These are phyloP conservation scores for Eristalinus aeneus DNA, from an alignment of 2,888 invertebrate species.

Conservation along the genomic window DNA sequence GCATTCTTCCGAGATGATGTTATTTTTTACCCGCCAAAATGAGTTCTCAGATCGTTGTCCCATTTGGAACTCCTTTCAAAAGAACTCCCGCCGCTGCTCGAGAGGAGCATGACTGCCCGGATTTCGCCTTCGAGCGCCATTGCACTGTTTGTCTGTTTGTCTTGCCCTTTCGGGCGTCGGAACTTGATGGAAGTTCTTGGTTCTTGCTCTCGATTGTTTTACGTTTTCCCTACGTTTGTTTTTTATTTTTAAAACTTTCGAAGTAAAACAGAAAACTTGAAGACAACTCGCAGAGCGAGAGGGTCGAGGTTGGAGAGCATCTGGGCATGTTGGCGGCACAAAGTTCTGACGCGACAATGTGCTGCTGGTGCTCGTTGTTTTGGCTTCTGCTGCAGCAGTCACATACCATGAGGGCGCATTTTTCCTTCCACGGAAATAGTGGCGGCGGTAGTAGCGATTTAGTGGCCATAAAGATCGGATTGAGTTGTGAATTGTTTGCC, in stretches of 20 bases:
- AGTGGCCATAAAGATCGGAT: conserved; percentile 71
- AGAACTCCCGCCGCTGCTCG: neutral
- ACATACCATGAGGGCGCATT: conserved; percentile 40
- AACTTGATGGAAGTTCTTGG: conserved; percentile 6
- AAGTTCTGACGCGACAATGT: conserved; percentile 22
- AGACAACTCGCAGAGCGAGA: conserved; percentile 29
- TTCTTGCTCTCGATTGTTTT: conserved; percentile 4
- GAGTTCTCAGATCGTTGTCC: conserved; percentile 7
- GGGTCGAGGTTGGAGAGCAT: conserved; percentile 46
- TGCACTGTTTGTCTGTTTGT: conserved; percentile 6
- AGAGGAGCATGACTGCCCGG: neutral
- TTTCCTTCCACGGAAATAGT: conserved; percentile 60
- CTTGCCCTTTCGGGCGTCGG: conserved; percentile 24
- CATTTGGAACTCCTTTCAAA: neutral
- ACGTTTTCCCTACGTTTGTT: conserved; percentile 30
- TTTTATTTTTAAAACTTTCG: conserved; percentile 50
- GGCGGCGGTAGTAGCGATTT: conserved; percentile 65
- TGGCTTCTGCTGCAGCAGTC: conserved; percentile 39
- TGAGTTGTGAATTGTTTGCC: conserved; percentile 44
- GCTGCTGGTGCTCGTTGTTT: conserved; percentile 40
- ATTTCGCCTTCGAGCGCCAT: neutral
- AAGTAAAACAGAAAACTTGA: conserved; percentile 29
- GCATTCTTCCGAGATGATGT: neutral
- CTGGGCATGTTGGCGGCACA: conserved; percentile 38
- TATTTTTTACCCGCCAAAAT: neutral